Evolutionary conservation across 2,113 vertebrate species (phyloP).

Genomic region (Romanogobio albipinnatus): DNA sequence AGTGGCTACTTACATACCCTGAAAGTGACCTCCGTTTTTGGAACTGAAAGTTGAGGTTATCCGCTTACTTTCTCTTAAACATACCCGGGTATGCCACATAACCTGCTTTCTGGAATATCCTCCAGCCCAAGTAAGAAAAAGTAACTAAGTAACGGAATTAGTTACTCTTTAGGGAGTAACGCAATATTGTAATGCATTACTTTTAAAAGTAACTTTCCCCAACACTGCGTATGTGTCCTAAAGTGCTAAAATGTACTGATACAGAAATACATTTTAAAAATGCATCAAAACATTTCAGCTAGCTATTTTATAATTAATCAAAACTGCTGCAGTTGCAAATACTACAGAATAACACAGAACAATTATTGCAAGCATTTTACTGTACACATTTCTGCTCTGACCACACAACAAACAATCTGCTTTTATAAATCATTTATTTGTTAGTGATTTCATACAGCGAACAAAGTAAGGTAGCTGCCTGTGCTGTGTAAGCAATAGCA

Average conservation of each 20-base stretch:
- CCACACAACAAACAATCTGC: slow-evolving; percentile 10
- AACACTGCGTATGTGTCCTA: neutral
- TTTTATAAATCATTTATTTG: slow-evolving; percentile 59
- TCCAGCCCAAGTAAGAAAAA: no score
- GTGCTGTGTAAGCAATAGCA: slow-evolving; percentile 27
- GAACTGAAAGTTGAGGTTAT: no score
- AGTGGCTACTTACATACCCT: no score
- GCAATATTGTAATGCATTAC: no score
- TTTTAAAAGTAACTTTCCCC: no score
- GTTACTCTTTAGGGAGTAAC: neutral
- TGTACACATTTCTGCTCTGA: neutral
- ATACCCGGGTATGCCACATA: no score
- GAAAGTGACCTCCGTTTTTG: no score
- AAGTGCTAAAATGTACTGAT: neutral
- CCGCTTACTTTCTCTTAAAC: no score
- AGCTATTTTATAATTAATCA: neutral
- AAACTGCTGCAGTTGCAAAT: neutral
- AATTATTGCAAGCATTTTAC: neutral
- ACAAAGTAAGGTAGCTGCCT: slow-evolving; percentile 37
- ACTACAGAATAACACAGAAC: neutral
- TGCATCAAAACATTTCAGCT: neutral
- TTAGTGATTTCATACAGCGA: slow-evolving; percentile 54
- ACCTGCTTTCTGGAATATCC: no score
- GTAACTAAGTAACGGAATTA: neutral
- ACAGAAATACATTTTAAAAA: neutral